These are phyloP conservation scores for Enteromius argenteus DNA, from an alignment of 2,797 vertebrate species.

Conservation along the genomic window DNA sequence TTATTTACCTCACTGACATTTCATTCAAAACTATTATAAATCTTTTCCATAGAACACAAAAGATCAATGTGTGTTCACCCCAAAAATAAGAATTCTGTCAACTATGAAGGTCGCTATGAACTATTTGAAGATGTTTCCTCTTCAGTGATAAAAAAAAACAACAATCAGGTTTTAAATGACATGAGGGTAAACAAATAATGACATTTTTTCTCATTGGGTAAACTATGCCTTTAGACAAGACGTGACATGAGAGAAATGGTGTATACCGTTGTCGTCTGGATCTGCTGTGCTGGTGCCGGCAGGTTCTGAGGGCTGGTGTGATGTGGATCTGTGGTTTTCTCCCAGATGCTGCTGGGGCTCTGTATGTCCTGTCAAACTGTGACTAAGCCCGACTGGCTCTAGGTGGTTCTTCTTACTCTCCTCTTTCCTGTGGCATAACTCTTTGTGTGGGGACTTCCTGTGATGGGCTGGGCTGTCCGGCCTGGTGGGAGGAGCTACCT, in stretches of 20 bases:
- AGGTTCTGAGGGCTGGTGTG: constrained; percentile 74
- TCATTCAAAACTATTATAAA: background rate
- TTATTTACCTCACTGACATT: background rate
- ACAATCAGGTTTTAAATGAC: background rate
- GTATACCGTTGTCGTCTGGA: constrained; percentile 86
- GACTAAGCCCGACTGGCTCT: constrained; percentile 79
- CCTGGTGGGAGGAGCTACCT: constrained; percentile 58
- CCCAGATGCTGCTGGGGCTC: constrained; percentile 65
- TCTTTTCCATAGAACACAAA: background rate
- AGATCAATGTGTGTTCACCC: background rate
- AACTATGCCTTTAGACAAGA: background rate
- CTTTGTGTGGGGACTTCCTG: constrained; percentile 94
- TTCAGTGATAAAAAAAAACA: no score
- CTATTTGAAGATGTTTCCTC: background rate
- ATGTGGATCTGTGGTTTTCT: constrained; percentile 81
- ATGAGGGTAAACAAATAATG: background rate
- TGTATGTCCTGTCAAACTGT: constrained; percentile 80
- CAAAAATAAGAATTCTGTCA: no score
- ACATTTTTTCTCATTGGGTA: background rate
- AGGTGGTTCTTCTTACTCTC: constrained; percentile 90
- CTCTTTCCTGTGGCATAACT: constrained; percentile 91
- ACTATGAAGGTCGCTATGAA: background rate
- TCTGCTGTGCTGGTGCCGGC: constrained; percentile 78
- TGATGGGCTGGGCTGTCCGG: constrained; percentile 80
- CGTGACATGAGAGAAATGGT: background rate